Conservation (phyloP, 2,888 invertebrate genomes). For the Nemurella pictetii region DNA sequence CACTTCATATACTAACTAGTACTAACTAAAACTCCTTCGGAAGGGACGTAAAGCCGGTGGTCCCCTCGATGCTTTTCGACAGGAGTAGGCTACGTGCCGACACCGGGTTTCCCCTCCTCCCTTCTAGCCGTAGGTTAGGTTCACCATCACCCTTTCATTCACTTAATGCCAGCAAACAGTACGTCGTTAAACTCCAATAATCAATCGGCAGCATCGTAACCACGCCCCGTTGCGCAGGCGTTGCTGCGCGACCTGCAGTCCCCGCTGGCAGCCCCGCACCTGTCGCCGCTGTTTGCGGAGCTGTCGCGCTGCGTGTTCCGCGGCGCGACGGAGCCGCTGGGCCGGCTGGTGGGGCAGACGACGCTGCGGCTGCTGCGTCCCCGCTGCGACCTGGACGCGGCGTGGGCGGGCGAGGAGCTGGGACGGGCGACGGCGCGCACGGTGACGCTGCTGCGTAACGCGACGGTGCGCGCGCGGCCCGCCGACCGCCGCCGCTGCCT, state of each 20-base stretch:
- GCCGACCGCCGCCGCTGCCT: constrained; percentile 52
- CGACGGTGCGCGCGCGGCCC: constrained; percentile 50
- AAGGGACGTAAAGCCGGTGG: too few relatives aligned
- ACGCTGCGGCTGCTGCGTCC: constrained; percentile 78
- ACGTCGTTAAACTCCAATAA: too few relatives aligned
- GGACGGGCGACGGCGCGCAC: constrained; percentile 65
- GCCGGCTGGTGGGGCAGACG: constrained; percentile 66
- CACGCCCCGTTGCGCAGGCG: constrained; percentile 47
- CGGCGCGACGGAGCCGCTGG: constrained; percentile 40
- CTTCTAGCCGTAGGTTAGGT: too few relatives aligned
- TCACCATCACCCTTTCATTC: too few relatives aligned
- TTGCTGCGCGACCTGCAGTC: constrained; percentile 70
- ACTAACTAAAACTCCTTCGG: too few relatives aligned
- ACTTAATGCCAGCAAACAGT: too few relatives aligned
- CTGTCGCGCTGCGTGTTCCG: constrained; percentile 63
- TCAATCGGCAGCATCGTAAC: too few relatives aligned
- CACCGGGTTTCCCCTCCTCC: too few relatives aligned
- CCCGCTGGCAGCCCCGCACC: constrained; percentile 73
- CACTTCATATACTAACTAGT: too few relatives aligned
- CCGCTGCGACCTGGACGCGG: constrained; percentile 74
- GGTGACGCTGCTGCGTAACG: constrained; percentile 60
- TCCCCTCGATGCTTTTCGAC: too few relatives aligned
- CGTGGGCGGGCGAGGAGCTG: constrained; percentile 76
- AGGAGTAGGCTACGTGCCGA: too few relatives aligned
- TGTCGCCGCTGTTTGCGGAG: constrained; percentile 63